Evolutionary conservation across 2,888 invertebrate genomes (phyloP).

Genomic region (Bellardia bayeri): DNA sequence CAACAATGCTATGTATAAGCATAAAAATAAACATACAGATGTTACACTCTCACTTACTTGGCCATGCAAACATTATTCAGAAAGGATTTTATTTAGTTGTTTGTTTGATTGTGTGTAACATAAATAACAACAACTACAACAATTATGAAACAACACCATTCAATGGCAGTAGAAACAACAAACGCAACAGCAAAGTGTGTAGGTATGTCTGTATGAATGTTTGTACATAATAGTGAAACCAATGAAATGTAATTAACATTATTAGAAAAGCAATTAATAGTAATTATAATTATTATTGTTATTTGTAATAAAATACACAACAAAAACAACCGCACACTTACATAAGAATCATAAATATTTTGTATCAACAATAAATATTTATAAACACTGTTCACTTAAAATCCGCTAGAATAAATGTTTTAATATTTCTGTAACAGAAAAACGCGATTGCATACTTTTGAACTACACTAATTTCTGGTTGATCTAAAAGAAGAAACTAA

Average conservation of each 20-base stretch:
- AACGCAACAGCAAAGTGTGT: background rate
- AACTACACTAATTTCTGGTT: too few relatives aligned
- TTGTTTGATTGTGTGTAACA: conserved; percentile 23
- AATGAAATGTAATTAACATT: conserved; percentile 65
- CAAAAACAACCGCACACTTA: background rate
- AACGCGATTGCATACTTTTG: too few relatives aligned
- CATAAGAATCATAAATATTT: conserved; percentile 39
- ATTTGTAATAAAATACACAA: conserved; percentile 54
- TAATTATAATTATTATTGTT: conserved; percentile 68
- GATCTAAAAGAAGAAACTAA: too few relatives aligned
- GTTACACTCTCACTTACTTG: background rate
- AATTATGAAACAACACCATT: conserved; percentile 20
- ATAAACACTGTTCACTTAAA: background rate
- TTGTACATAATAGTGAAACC: conserved; percentile 11
- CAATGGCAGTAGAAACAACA: background rate
- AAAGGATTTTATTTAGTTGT: conserved; percentile 31
- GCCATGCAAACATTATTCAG: background rate
- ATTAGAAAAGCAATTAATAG: conserved; percentile 69
- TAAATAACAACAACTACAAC: conserved; percentile 33
- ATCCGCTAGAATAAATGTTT: too few relatives aligned
- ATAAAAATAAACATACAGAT: background rate
- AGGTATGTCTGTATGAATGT: background rate
- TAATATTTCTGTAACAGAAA: too few relatives aligned
- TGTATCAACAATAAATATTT: conserved; percentile 13
- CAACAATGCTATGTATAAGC: too few relatives aligned